A percentile compares a stretch with the other conserved stretches of the same genome.
These are phyloP conservation scores for Drosophila neocordata DNA, from an alignment of 1,140 invertebrate genomes.

Conservation along the genomic window DNA sequence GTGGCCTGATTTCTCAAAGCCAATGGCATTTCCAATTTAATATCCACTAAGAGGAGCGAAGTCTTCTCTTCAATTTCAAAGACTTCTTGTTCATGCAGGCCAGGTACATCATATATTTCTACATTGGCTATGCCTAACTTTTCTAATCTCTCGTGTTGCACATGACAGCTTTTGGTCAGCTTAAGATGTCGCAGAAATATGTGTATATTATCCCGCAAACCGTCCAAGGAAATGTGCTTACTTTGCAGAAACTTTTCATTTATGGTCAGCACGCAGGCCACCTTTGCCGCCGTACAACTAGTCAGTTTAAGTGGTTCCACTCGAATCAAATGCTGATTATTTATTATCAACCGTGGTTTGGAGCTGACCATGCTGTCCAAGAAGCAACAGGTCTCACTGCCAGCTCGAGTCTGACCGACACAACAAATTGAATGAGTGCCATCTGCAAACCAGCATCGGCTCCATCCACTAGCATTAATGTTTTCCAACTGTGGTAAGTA, in stretches of 20 bases:
- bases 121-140: conserved; percentile 57
- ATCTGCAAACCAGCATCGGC: conserved; percentile 48
- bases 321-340: conserved; percentile 24
- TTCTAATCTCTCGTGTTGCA: conserved; percentile 31
- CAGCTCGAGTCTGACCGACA: conserved; percentile 28
- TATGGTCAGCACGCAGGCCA: conserved; percentile 46
- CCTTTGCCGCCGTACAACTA: not conserved
- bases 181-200: conserved; percentile 48
- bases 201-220: conserved; percentile 36
- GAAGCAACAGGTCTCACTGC: conserved; percentile 58
- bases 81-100: conserved; percentile 10
- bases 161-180: conserved; percentile 39
- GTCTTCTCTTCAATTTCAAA: conserved; percentile 46
- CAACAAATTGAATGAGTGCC: conserved; percentile 50
- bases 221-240: conserved; percentile 18
- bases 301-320: conserved; percentile 20
- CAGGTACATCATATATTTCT: conserved; percentile 31
- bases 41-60: conserved; percentile 41
- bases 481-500: conserved; percentile 26
- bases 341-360: not conserved
- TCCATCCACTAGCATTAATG: conserved; percentile 28
- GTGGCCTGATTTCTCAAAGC: not conserved
- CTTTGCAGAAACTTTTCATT: conserved; percentile 36
- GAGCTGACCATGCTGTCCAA: conserved; percentile 58
- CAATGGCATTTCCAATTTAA: conserved; percentile 26